Evolutionary conservation across 2,797 vertebrate species (phyloP).

Genomic region (Staurois parvus): DNA sequence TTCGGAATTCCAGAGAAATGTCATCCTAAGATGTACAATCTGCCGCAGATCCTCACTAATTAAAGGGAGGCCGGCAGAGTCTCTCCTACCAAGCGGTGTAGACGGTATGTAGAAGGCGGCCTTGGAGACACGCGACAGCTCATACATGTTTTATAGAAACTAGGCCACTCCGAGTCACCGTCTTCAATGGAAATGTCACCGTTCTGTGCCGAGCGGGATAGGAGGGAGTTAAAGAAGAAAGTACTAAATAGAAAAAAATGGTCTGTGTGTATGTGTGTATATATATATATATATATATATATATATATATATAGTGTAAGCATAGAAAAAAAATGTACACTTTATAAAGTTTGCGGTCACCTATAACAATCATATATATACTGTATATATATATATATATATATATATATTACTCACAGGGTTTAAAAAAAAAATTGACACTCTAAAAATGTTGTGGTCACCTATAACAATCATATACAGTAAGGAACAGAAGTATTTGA

Average conservation of each 20-base stretch:
- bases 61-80: slow-evolving; percentile 2
- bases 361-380: too few relatives aligned
- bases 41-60: slow-evolving; percentile 8
- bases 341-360: too few relatives aligned
- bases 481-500: too few relatives aligned
- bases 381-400: too few relatives aligned
- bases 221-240: neutral
- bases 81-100: neutral
- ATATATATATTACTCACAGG: neutral
- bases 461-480: too few relatives aligned
- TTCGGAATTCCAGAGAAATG: slow-evolving; percentile 6
- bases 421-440: too few relatives aligned
- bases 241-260: too few relatives aligned
- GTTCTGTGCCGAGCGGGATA: neutral
- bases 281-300: too few relatives aligned
- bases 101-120: neutral
- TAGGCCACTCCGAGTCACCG: neutral
- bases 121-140: neutral
- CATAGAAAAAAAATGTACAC: too few relatives aligned
- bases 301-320: too few relatives aligned
- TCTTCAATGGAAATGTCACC: neutral
- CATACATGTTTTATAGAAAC: slow-evolving; percentile 1
- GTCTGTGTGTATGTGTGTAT: too few relatives aligned
- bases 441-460: too few relatives aligned
- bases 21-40: slow-evolving; percentile 19